Percentiles rank a stretch among this genome's conserved stretches.
These are phyloP conservation scores for Anabas testudineus DNA, from an alignment of 2,797 vertebrate species.

Conservation along the genomic window DNA sequence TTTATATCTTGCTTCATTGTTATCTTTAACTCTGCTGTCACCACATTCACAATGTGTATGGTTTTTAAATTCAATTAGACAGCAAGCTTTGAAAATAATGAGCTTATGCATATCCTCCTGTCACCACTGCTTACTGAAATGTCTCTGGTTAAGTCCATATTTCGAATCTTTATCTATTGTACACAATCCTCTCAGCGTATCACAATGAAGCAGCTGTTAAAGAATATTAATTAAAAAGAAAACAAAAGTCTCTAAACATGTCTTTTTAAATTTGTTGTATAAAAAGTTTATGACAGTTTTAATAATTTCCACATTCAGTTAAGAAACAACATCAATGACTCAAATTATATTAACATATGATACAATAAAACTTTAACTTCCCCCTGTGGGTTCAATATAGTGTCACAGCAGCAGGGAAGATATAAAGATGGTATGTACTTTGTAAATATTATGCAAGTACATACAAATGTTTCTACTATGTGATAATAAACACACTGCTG, in stretches of 20 bases:
- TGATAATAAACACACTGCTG: background rate
- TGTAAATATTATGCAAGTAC: background rate
- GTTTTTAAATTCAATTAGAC: conserved; percentile 13
- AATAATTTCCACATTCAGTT: too few species aligned
- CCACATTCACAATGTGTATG: background rate
- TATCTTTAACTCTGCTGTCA: background rate
- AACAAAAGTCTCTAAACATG: background rate
- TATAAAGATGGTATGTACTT: too few species aligned
- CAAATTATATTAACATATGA: too few species aligned
- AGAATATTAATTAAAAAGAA: background rate
- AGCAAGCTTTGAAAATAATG: conserved; percentile 12
- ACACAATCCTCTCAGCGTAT: conserved; percentile 12
- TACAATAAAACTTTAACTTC: too few species aligned
- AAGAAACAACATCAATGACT: too few species aligned
- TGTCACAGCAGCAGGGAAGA: too few species aligned
- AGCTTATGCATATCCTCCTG: conserved; percentile 1
- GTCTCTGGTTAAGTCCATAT: conserved; percentile 3
- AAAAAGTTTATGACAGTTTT: background rate
- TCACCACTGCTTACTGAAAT: conserved; percentile 14
- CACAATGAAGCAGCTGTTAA: conserved; percentile 30
- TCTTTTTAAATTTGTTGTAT: background rate
- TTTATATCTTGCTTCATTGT: background rate
- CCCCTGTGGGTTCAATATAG: too few species aligned
- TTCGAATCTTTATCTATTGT: conserved; percentile 22
- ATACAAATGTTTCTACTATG: too few species aligned